Conservation (phyloP, 2,888 invertebrate genomes). For the Crioceris asparagi region DNA sequence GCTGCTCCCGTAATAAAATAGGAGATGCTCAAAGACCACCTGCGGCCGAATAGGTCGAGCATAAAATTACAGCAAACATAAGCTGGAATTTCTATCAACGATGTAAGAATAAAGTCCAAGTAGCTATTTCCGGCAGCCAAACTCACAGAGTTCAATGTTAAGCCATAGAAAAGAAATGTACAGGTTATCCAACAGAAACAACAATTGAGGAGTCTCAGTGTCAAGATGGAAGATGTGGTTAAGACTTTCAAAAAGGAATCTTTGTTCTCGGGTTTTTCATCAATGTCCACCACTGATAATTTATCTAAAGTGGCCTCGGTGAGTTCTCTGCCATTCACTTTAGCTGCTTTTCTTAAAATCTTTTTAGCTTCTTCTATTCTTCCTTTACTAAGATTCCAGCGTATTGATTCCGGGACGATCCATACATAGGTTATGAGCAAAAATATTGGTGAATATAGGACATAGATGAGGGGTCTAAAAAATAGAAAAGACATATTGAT, state of each 20-base stretch:
- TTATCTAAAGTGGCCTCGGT: constrained; percentile 30
- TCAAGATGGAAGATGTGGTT: constrained; percentile 33
- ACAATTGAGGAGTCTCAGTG: constrained; percentile 49
- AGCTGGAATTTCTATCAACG: constrained; percentile 62
- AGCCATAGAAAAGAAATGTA: constrained; percentile 69
- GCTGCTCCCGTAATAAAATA: constrained; percentile 52
- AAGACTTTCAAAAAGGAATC: constrained; percentile 35
- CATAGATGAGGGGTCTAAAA: constrained; percentile 28
- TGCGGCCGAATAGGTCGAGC: constrained; percentile 53
- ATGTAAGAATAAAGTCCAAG: constrained; percentile 61
- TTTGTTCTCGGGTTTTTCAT: constrained; percentile 9
- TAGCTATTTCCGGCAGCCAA: constrained; percentile 67
- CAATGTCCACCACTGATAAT: constrained; percentile 14
- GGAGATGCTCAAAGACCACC: constrained; percentile 49
- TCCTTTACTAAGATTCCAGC: constrained; percentile 62
- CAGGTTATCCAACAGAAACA: constrained; percentile 74
- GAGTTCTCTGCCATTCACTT: constrained; percentile 43
- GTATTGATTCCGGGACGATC: constrained; percentile 59
- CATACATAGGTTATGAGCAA: constrained; percentile 56
- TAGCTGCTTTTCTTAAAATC: constrained; percentile 50
- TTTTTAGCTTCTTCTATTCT: constrained; percentile 45
- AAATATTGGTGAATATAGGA: constrained; percentile 56
- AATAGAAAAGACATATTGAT: neutral
- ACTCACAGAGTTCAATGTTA: constrained; percentile 66
- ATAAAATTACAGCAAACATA: constrained; percentile 52